Conservation (phyloP, 1,140 invertebrate species). For the Zaprionus inermis region DNA sequence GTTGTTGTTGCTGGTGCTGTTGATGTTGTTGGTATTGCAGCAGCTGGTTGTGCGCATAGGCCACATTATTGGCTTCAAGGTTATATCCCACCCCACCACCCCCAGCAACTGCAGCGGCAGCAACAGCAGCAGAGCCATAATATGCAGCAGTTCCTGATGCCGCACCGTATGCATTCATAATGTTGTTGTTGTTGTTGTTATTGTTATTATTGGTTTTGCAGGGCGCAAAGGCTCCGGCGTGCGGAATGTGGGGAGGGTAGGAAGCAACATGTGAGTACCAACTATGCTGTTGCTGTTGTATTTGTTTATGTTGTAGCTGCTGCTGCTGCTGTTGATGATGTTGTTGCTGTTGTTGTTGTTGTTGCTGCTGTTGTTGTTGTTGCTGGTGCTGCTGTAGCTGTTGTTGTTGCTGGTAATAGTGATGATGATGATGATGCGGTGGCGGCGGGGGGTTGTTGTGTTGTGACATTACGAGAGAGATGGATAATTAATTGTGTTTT, state of each 20-base stretch:
- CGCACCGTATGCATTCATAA: constrained; percentile 54
- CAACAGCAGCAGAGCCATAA: constrained; percentile 52
- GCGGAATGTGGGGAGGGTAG: constrained; percentile 59
- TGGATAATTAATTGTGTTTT: constrained; percentile 45
- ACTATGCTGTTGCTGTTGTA: constrained; percentile 67
- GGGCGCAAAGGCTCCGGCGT: constrained; percentile 41
- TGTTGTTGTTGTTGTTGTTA: constrained; percentile 40
- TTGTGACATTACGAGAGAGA: constrained; percentile 73
- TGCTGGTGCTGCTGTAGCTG: constrained; percentile 52
- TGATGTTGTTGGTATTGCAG: constrained; percentile 74
- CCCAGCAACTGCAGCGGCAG: constrained; percentile 40
- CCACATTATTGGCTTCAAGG: constrained; percentile 73
- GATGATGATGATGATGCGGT: constrained; percentile 59
- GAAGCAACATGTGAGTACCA: constrained; percentile 82
- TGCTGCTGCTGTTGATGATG: constrained; percentile 57
- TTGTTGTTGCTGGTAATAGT: constrained; percentile 57
- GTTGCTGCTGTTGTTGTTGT: constrained; percentile 51
- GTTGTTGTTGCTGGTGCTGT: constrained; percentile 35
- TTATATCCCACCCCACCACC: constrained; percentile 56
- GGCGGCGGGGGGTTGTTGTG: constrained; percentile 43
- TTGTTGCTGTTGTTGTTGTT: constrained; percentile 36
- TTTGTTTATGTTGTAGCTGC: constrained; percentile 64
- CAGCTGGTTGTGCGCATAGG: constrained; percentile 77
- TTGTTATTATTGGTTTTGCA: constrained; percentile 52
- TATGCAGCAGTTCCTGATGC: constrained; percentile 46